Evolutionary conservation across 2,113 vertebrate species (phyloP), one percentile per base, ranked within the genome.

Genomic region (Artemisiospiza belli): DNA sequence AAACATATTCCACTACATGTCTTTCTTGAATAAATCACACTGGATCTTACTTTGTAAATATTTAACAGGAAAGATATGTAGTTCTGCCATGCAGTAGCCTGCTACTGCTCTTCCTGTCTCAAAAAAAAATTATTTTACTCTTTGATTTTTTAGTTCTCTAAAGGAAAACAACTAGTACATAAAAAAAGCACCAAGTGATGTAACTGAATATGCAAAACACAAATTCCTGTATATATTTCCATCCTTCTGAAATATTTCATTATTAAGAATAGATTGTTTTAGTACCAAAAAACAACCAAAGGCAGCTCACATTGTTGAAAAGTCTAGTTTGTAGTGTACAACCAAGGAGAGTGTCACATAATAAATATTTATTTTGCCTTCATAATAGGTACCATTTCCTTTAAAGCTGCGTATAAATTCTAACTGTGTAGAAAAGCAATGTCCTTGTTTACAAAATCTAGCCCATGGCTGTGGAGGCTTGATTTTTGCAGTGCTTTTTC

Each of bases 1-100:
- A 58, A 46, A 12, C 4, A 41, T 15, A 46, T 74, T 76, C 72
- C 16, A 77, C 12, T 78, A 14, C 10, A 35, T 72, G 23, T 59
- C 55, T 82, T 87, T 91, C 55, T 43, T 81, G 15, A 80, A 77
- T 90, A 93, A 93, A 87, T 75, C 66, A 41, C 2, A 3, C 46
- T 76, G 54, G 49, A 67, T 57, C 14, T 85, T n/a, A 52, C 52
- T 90, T 84, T 72, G 95, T 76, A 90, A 97, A 96, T 96, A 89
- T 94, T 97, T 94, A 96, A 91, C 77, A 74, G 1, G 3, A 83
- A 78, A 70, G 21, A 58, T 59, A 27, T 55, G 57, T 62, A 77
- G 51, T 77, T 89, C 30, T 85, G 22, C 27, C 49, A 44, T 66
- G 68, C 74, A 43, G 91, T 67, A 85, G 51, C 9, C 74, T 37